phyloP scores from a whole-genome alignment of 2,113 vertebrate genomes.

The Trichechus manatus region DNA sequence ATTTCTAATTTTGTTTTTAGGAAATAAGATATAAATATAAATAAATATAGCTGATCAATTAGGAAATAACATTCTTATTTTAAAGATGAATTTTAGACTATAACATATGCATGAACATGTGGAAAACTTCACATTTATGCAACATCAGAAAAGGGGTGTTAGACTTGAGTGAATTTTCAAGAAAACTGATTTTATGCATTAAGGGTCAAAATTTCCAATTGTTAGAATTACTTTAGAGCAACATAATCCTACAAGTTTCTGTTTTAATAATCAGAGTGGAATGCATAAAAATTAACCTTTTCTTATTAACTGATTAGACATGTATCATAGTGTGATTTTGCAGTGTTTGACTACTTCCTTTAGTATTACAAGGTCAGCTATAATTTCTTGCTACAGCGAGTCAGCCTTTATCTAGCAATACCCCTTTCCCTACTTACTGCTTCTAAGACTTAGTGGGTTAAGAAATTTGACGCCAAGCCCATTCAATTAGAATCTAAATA shows the following conservation, averaged over 20 bases:
- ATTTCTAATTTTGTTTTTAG: neutral
- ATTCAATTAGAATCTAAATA: constrained; percentile 47
- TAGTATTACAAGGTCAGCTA: neutral
- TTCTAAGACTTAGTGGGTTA: constrained; percentile 31
- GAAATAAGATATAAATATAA: constrained; percentile 28
- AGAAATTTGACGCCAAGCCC: constrained; percentile 36
- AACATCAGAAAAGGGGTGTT: constrained; percentile 2
- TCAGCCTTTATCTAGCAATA: neutral
- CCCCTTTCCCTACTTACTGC: neutral
- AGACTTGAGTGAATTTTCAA: neutral
- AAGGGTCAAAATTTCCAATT: constrained; percentile 17
- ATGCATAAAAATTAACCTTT: neutral
- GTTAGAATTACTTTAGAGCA: neutral
- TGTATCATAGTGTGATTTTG: neutral
- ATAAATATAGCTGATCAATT: neutral
- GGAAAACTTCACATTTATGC: constrained; percentile 14
- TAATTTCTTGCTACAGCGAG: neutral
- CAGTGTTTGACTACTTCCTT: neutral
- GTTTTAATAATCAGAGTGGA: neutral
- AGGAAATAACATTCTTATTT: constrained; percentile 30
- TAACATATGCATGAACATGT: constrained; percentile 30
- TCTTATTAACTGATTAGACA: neutral
- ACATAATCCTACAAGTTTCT: neutral
- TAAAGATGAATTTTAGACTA: constrained; percentile 33
- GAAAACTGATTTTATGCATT: constrained; percentile 25